phyloP scores from a whole-genome alignment of 2,888 invertebrate species.

The Noctua pronuba region DNA sequence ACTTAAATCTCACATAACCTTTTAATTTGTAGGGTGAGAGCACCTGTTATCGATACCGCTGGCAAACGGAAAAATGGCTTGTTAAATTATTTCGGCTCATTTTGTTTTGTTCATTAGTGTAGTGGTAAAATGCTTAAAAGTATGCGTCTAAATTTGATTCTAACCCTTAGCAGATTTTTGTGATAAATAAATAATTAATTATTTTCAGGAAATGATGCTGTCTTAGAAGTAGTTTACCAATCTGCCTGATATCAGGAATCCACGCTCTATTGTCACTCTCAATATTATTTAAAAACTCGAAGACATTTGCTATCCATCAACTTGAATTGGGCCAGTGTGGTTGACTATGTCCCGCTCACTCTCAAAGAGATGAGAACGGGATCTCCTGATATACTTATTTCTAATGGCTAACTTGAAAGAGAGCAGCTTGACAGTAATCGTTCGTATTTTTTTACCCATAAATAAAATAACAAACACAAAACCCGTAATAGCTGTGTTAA shows the following conservation, averaged over 20 bases:
- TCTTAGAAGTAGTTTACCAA: background rate
- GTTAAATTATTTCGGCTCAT: constrained; percentile 33
- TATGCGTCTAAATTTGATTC: background rate
- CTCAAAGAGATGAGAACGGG: background rate
- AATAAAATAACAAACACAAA: constrained; percentile 1
- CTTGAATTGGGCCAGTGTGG: background rate
- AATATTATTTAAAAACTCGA: background rate
- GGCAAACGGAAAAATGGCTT: background rate
- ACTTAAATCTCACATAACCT: constrained; percentile 34
- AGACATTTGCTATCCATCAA: background rate
- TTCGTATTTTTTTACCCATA: background rate
- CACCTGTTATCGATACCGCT: constrained; percentile 31
- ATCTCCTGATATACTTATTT: too few relatives aligned
- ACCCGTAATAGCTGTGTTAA: background rate
- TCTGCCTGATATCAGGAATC: background rate
- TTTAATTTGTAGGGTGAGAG: constrained; percentile 31
- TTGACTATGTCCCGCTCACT: background rate
- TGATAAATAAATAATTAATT: background rate
- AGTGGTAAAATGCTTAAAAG: background rate
- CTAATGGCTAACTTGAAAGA: background rate
- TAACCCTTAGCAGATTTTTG: background rate
- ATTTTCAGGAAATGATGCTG: background rate
- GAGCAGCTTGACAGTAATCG: background rate
- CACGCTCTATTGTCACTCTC: background rate
- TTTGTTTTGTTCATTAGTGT: constrained; percentile 12